Evolutionary conservation across 1,140 invertebrate species (phyloP), one percentile per base, ranked within the genome.

Genomic region (Hycleus phaleratus): DNA sequence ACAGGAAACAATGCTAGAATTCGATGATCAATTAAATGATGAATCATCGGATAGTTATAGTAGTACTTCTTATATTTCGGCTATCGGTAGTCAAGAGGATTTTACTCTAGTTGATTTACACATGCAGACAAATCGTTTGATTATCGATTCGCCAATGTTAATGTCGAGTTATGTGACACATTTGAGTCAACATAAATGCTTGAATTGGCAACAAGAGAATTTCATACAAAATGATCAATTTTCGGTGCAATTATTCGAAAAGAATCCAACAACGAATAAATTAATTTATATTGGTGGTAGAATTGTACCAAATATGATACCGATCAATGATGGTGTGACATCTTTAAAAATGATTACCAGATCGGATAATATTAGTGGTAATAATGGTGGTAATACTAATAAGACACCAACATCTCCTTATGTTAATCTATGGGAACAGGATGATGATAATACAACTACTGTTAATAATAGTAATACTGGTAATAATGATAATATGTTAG

Each of bases 91-190:
- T n/a, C 91, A 95, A 71, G 91, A 94, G 74, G 92, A 95, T 68
- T 86, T 93, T 69, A 90, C 91, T 2, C 74, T 96, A 49, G 90
- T 97, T 0, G 95, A 97, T 79, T 77, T 97, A 4, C 91, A 96
- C 67, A 92, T 93, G 83, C 95, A 98, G 77, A 85, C 95, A 6
- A 95, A 96, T 71, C 91, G 93, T 67, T 90, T 93, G 0, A 97
- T 97, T 56, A 86, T 93, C 18, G 89, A 92, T 63, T 97, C 93
- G 1, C 93, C 94, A 0, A 73, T 97, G 24, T 76, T 98, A 0
- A 94, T 97, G 91, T 90, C 91, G 0, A 94, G 92, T 68, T 98
- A 98, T 71, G 85, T 93, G 59, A 90, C 87, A 67, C 93, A 97
- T 74, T 78, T 97, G 67, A 93, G 91, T 6, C 93, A 96, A 73